phyloP scores from a whole-genome alignment of 2,888 invertebrate species.

The Polymixis lichenea region DNA sequence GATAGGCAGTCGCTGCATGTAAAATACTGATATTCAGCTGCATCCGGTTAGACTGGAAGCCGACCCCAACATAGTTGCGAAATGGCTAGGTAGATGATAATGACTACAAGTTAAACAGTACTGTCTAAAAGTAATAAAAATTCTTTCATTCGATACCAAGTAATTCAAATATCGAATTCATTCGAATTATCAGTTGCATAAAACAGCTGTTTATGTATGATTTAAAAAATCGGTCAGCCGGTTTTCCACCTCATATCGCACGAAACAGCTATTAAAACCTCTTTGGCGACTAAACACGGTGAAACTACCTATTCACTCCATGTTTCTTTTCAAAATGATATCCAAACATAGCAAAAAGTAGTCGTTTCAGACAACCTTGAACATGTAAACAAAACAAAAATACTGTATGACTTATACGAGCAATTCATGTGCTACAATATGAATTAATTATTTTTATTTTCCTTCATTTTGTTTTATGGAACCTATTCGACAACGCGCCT shows the following conservation, averaged over 20 bases:
- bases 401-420: slow-evolving; percentile 33
- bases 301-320: slow-evolving; percentile 1
- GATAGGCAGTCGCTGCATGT: too few species aligned
- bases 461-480: slow-evolving; percentile 10
- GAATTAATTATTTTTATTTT: slow-evolving; percentile 34
- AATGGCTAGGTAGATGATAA: too few species aligned
- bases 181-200: not conserved
- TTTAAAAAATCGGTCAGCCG: slow-evolving; percentile 8
- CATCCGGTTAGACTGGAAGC: too few species aligned
- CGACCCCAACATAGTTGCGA: too few species aligned
- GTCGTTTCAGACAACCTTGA: slow-evolving; percentile 59
- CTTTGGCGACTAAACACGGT: not conserved
- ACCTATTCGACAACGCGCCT: slow-evolving; percentile 23
- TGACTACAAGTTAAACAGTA: not conserved
- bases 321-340: slow-evolving; percentile 26
- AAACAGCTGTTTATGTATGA: slow-evolving; percentile 5
- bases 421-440: slow-evolving; percentile 14
- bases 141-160: not conserved
- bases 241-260: slow-evolving; percentile 17
- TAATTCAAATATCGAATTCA: slow-evolving; percentile 23
- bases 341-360: slow-evolving; percentile 32
- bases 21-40: too few species aligned
- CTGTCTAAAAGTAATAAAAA: not conserved
- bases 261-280: not conserved
- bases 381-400: slow-evolving; percentile 65